Base-by-base conservation (phyloP, 1,140 invertebrate species). In the Macrosteles quadrilineatus region DNA sequence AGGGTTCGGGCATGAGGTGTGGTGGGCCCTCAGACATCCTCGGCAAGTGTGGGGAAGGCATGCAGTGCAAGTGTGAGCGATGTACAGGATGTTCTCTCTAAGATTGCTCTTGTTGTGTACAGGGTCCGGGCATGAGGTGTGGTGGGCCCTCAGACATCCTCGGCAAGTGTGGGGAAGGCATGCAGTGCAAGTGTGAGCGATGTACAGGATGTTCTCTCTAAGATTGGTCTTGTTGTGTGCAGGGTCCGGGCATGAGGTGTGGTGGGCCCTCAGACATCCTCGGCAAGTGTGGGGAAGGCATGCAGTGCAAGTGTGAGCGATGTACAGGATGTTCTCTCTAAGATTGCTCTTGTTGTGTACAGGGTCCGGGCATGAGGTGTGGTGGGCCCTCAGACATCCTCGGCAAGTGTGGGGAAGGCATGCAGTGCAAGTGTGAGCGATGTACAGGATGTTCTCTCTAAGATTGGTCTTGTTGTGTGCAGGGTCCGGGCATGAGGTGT, bases 71-170 rank as follows among this genome's bases (percentile, higher is more conserved):
- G 21, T 50, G 47, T 50, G 47, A 50, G n/a, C 17, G 47, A 3
- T 50, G 47, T 43, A 17, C 17, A 9, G 36, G 36, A 9, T 43
- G 36, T 17, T 43, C 36, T 9, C n/a, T n/a, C n/a, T n/a, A n/a
- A n/a, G n/a, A n/a, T n/a, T 36, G 32, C 14, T 36, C 14, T 4
- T 36, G 32, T 50, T 50, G 47, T 19, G 17, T 6, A 4, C 47
- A 50, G 47, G 47, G 47, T 23, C 47, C 47, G 17, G 47, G 47
- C 47, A 50, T 50, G 47, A n/a, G 47, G n/a, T 50, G 47, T 50
- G 47, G 47, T 6, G 47, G 47, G 3, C 17, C 17, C 21, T 19
- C 17, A 4, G 6, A 50, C 47, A 50, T 50, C 47, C n/a, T 50
- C 3, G 47, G 47, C 17, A 50, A 23, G 47, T 50, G 47, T n/a